phyloP scores from a whole-genome alignment of 2,797 vertebrate species.

The Hyperoplus immaculatus region DNA sequence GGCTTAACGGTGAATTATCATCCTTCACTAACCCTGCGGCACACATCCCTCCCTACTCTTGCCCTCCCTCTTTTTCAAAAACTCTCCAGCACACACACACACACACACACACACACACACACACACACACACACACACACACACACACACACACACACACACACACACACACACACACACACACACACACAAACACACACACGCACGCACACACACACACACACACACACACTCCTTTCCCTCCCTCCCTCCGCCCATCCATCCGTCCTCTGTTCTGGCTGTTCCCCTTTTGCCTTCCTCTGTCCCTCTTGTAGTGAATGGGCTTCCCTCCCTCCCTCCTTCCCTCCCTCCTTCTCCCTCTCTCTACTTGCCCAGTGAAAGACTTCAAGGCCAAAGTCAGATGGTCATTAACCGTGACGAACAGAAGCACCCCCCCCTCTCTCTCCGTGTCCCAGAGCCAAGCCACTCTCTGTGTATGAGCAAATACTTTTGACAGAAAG shows the following conservation, averaged over 20 bases:
- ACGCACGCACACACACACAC: slow-evolving; percentile 25
- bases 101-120: slow-evolving; percentile 47
- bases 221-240: neutral
- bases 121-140: slow-evolving; percentile 43
- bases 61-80: slow-evolving; percentile 67
- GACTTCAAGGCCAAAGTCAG: slow-evolving; percentile 84
- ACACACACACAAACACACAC: slow-evolving; percentile 20
- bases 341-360: slow-evolving; percentile 24
- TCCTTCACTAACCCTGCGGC: slow-evolving; percentile 84
- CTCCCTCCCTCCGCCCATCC: slow-evolving; percentile 24
- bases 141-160: slow-evolving; percentile 39
- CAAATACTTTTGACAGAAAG: slow-evolving; percentile 33
- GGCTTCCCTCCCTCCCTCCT: slow-evolving; percentile 67
- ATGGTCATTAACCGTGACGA: slow-evolving; percentile 79
- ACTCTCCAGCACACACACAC: slow-evolving; percentile 54
- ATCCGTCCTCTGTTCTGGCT: slow-evolving; percentile 68
- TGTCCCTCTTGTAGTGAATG: slow-evolving; percentile 69
- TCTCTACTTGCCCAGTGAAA: slow-evolving; percentile 71
- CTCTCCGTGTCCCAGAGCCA: slow-evolving; percentile 31
- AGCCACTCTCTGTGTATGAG: slow-evolving; percentile 29
- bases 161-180: slow-evolving; percentile 33
- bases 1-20: slow-evolving; percentile 87
- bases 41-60: slow-evolving; percentile 66
- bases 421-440: slow-evolving; percentile 47
- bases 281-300: slow-evolving; percentile 54